Base-by-base conservation (phyloP, 2,113 vertebrate species). In the Smithornis capensis region DNA sequence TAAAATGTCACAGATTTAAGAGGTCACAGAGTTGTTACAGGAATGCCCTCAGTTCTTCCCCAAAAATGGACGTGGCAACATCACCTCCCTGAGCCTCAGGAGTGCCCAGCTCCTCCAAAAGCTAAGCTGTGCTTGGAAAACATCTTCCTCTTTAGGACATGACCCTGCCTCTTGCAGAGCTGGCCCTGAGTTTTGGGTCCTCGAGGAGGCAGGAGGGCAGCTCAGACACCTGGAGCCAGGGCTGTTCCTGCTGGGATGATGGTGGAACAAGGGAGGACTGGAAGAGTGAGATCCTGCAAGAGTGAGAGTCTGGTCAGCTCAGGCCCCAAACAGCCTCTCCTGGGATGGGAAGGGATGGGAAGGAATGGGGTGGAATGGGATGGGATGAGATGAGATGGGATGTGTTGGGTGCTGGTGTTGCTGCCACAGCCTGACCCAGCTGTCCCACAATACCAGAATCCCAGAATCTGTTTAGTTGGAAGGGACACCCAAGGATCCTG, bases 161-260 rank as follows among this genome's bases (percentile, higher is more conserved):
- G 29, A 4, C 44, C 18, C 14, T 83, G 77, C 7, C 38, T 44
- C 22, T 64, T 19, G 42, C 65, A 59, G 56, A 37, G 33, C 13
- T 42, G 19, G 17, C 14, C 31, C 42, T 2, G 0, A 9, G 10
- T 9, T 40, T 8, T 4, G 10, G 33, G 7, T 15, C 4, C 14
- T 12, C 35, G 27, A 0, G 1, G 2, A 16, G 42, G 27, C 28
- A 1, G 1, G 2, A 13, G 42, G 27, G 27, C 52, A 31, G 33
- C 44, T 40, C 82, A 53, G 38, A 22, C 22, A 21, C 7, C 31
- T 9, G 25, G 5, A 12, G 18, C 23, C n/a, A 17, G 5, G 16
- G 14, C 40, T 28, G 45, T 16, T 60, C 45, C 40, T 3, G 2
- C 5, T 9, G 38, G 37, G 59, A 9, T 33, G 35, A 31, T 6